Conservation (phyloP, 2,888 invertebrate species). For the Tipula helvola region DNA sequence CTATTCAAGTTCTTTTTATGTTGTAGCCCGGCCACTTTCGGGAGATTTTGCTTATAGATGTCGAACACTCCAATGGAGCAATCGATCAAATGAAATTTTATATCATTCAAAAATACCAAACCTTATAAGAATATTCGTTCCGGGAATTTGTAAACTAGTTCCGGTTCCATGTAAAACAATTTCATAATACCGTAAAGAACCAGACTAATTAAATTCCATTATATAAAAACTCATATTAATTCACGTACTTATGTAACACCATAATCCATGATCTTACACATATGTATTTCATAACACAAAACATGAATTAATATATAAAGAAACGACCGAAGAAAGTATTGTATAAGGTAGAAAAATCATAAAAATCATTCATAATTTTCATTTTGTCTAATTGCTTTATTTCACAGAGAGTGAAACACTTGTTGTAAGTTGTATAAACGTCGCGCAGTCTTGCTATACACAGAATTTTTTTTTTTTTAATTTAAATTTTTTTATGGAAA, state of each 20-base stretch:
- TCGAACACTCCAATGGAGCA: no score
- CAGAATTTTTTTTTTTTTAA: not conserved
- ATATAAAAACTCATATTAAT: no score
- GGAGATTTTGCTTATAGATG: no score
- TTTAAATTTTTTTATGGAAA: not conserved
- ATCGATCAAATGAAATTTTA: no score
- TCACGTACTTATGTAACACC: not conserved
- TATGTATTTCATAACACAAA: not conserved
- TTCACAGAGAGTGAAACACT: not conserved
- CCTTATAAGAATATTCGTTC: no score
- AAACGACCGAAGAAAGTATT: not conserved
- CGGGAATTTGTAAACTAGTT: no score
- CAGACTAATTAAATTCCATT: no score
- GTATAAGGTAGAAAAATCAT: not conserved
- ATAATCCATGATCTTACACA: not conserved
- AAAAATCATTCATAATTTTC: not conserved
- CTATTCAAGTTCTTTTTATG: no score
- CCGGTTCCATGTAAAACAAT: no score
- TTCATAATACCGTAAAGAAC: no score
- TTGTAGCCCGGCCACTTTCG: no score
- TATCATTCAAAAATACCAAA: no score
- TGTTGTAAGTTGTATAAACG: not conserved
- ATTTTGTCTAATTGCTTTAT: constrained; percentile 4
- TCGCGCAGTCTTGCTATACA: not conserved
- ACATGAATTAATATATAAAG: not conserved